Conservation (phyloP, 1,140 invertebrate genomes). For the Drosophila baimaii region DNA sequence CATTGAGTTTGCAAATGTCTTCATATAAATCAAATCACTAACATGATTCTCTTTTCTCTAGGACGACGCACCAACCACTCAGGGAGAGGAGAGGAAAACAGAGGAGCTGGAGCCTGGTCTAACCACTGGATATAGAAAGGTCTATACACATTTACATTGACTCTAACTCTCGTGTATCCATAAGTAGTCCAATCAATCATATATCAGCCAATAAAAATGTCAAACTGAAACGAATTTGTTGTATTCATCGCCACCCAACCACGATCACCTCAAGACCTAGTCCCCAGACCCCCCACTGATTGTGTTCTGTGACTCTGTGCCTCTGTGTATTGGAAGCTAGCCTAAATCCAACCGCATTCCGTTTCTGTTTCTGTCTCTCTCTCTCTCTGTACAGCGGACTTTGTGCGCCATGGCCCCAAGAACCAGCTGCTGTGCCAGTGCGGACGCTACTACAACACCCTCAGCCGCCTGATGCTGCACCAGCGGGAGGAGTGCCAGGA, state of each 20-base stretch:
- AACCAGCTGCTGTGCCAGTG: constrained; percentile 73
- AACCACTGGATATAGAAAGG: constrained; percentile 37
- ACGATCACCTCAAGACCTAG: constrained; percentile 21
- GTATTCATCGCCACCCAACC: constrained; percentile 47
- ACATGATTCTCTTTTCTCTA: constrained; percentile 59
- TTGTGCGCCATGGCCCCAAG: constrained; percentile 55
- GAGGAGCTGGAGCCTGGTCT: neutral
- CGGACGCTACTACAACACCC: constrained; percentile 70
- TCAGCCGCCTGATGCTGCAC: constrained; percentile 62
- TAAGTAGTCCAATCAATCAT: constrained; percentile 51
- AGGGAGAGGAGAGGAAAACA: neutral
- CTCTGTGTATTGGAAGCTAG: constrained; percentile 36
- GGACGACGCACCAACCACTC: constrained; percentile 14
- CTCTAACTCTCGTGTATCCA: constrained; percentile 14
- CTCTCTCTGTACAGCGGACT: constrained; percentile 37
- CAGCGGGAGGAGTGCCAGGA: constrained; percentile 75
- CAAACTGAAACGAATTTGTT: constrained; percentile 56
- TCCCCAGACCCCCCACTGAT: constrained; percentile 1
- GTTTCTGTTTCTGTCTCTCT: constrained; percentile 45
- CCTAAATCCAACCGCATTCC: constrained; percentile 35
- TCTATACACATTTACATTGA: constrained; percentile 40
- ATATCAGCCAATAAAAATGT: constrained; percentile 57
- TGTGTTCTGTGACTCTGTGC: constrained; percentile 20
- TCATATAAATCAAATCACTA: constrained; percentile 16
- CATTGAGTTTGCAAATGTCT: neutral